Evolutionary conservation across 35 echinoderm and acorn worm species (phyloP), one percentile per base, ranked within the genome.

Genomic region (Lytechinus variegatus): DNA sequence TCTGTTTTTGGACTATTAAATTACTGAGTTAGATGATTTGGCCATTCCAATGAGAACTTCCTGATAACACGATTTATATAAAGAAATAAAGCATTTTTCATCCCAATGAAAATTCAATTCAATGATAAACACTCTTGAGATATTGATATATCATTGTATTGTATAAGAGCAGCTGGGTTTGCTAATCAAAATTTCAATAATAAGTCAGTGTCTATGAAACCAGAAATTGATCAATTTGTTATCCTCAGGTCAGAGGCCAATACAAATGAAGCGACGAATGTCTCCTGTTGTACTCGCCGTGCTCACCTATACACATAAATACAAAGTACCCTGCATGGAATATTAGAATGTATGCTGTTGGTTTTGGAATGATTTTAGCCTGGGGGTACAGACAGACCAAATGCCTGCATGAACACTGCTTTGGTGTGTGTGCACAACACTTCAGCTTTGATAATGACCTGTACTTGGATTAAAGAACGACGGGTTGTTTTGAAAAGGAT

Each of bases 281-380:
- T 79, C 66, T 79, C n/a, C 66, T 79, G 12, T 24, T 24, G 0
- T 5, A 24, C n/a, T 79, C 66, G n/a, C 66, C 66, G 66, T 79
- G 16, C 66, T 79, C 16, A 19, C 66, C 16, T 79, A 24, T n/a
- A 16, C 66, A 16, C 66, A n/a, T 24, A 79, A 79, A 79, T 79
- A 79, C n/a, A n/a, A 6, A 24, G 66, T 7, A 79, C 66, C 66
- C 66, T 79, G 56, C 9, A 58, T 58, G 66, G 66, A 79, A 79
- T 79, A 79, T 79, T 79, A 79, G 19, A 19, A 19, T 79, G 66
- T 79, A 79, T 79, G 66, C 66, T 24, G 66, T 79, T 24, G 66
- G 16, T 79, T 79, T 24, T 79, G 66, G 66, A 79, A 79, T 79
- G 66, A 79, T 79, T 79, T 79, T 79, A 79, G 66, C 66, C 66